A percentile compares a stretch with the other conserved stretches of the same genome.
Evolutionary conservation across 2,797 vertebrate genomes (phyloP).

Genomic region (Rhincodon typus): DNA sequence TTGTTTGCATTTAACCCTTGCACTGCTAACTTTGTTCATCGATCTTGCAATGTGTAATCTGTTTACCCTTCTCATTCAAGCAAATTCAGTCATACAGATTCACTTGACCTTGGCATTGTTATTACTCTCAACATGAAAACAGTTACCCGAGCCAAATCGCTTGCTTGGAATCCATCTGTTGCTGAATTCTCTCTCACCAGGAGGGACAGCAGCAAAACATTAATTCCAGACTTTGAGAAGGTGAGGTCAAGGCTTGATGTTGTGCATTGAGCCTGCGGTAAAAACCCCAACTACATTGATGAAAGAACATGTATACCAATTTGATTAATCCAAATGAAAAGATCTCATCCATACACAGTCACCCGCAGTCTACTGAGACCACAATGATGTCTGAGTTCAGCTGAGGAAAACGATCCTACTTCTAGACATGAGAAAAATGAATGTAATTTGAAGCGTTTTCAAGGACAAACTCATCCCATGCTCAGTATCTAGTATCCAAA

Average conservation of each 20-base stretch:
- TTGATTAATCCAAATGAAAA: not conserved
- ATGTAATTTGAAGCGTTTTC: not conserved
- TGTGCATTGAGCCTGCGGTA: not conserved
- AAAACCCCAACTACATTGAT: not conserved
- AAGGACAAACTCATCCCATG: not conserved
- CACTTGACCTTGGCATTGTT: not conserved
- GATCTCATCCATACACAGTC: not conserved
- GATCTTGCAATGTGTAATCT: not conserved
- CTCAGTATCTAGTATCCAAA: too few relatives aligned
- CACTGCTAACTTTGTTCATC: not conserved
- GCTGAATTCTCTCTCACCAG: not conserved
- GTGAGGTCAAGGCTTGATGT: not conserved
- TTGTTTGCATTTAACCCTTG: not conserved
- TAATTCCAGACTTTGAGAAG: not conserved
- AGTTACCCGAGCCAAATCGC: not conserved
- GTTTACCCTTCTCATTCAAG: not conserved
- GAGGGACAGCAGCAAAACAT: not conserved
- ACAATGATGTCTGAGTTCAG: not conserved
- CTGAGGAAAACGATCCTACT: not conserved
- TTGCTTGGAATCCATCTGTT: not conserved
- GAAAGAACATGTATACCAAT: not conserved
- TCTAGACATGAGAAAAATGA: not conserved
- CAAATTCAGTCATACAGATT: not conserved
- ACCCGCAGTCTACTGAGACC: not conserved
- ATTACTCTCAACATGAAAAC: not conserved